Conservation (phyloP, 2,888 invertebrate genomes). For the Lasioglossum villosulum region DNA sequence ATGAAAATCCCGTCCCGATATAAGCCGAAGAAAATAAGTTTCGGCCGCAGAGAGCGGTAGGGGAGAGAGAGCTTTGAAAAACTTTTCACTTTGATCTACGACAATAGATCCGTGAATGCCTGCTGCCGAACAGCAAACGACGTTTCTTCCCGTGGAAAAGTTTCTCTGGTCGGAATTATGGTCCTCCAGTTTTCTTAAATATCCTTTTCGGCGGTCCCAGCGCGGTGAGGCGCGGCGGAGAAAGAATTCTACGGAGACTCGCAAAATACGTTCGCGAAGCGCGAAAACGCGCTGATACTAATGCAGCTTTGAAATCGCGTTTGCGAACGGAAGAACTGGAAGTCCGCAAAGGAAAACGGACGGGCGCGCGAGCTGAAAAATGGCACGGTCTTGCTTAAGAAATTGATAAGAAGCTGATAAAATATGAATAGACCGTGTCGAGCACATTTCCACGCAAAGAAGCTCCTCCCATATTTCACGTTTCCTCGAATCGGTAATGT, state of each 20-base stretch:
- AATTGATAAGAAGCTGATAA: slow-evolving; percentile 80
- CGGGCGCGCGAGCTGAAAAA: slow-evolving; percentile 72
- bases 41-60: neutral
- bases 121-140: neutral
- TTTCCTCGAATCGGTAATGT: slow-evolving; percentile 49
- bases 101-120: neutral
- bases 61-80: neutral
- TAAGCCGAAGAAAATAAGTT: slow-evolving; percentile 17
- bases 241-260: slow-evolving; percentile 24
- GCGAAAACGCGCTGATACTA: slow-evolving; percentile 38
- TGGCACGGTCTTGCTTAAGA: slow-evolving; percentile 73
- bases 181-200: neutral
- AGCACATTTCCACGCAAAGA: slow-evolving; percentile 48
- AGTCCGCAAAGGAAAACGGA: slow-evolving; percentile 33
- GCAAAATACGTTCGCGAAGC: slow-evolving; percentile 28
- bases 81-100: slow-evolving; percentile 23
- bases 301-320: slow-evolving; percentile 39
- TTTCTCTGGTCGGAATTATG: neutral
- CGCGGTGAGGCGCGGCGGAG: neutral
- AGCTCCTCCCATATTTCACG: slow-evolving; percentile 51
- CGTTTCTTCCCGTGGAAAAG: neutral
- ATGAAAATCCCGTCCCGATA: neutral
- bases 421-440: slow-evolving; percentile 74
- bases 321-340: slow-evolving; percentile 23
- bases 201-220: slow-evolving; percentile 1